phyloP scores from a whole-genome alignment of 1,140 invertebrate genomes.

The Globodera rostochiensis region DNA sequence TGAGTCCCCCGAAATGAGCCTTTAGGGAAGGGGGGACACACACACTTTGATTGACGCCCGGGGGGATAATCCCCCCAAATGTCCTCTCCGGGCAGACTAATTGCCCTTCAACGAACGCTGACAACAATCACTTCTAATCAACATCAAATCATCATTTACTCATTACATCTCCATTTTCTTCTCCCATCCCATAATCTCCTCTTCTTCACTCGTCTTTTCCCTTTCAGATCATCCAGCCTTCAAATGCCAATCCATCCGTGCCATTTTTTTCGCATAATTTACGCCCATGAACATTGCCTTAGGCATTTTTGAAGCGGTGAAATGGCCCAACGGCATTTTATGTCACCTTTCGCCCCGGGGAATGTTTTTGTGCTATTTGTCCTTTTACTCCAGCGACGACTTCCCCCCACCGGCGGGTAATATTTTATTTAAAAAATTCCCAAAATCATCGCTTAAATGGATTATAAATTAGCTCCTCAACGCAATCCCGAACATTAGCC shows the following conservation, averaged over 20 bases:
- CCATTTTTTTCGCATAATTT: background rate
- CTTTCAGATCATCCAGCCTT: too few species aligned
- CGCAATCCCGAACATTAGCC: constrained; percentile 12
- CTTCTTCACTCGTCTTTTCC: background rate
- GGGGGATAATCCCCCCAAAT: constrained; percentile 3
- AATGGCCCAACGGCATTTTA: background rate
- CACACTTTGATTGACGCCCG: background rate
- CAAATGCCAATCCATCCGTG: background rate
- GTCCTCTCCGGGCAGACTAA: background rate
- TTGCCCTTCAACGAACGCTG: background rate
- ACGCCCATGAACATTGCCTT: background rate
- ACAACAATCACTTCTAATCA: background rate
- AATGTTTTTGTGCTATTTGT: background rate
- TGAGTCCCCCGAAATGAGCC: background rate
- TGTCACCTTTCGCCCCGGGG: background rate
- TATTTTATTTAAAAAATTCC: background rate
- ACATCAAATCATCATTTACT: background rate
- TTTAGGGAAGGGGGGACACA: background rate
- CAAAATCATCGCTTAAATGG: too few species aligned
- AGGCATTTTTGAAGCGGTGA: background rate
- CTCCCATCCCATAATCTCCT: background rate
- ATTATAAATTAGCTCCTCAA: background rate
- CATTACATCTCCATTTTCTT: background rate
- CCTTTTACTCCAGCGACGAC: background rate
- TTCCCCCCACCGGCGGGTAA: background rate